Base-by-base conservation (phyloP, 1,140 invertebrate species). In the Calliopsis andreniformis region DNA sequence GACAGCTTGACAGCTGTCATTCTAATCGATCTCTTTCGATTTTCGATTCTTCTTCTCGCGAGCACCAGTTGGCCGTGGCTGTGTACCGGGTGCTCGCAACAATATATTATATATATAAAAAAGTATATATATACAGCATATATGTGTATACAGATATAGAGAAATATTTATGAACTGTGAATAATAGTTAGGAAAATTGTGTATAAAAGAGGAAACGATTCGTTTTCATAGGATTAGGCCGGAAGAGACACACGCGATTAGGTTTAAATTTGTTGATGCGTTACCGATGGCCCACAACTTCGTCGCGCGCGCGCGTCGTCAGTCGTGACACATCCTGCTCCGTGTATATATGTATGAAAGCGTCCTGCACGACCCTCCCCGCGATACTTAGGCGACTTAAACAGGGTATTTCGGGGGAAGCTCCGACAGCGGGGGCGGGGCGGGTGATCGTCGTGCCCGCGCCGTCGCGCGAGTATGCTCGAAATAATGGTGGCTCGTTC, bases 401-500 rank as follows among this genome's bases (percentile, higher is more conserved):
- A 86, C 87, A 88, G 88, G 87, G 84, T 87, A 91, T 82, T 81
- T 12, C 75, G 73, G 20, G 42, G 23, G 61, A 5, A 30, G 12
- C 47, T 25, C 6, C 43, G 55, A n/a, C 7, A 39, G 53, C 5
- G 0, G 43, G 12, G 5, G 47, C 7, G 3, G 42, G 16, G 8
- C 39, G 10, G 30, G 56, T 23, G 42, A 45, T 76, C 68, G 72
- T 70, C 25, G 78, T 39, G 67, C 20, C 61, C 14, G 62, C 25
- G 73, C 20, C 14, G 47, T 35, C 35, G 61, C 62, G 14, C 20
- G n/a, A 66, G 30, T 79, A 59, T 71, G 86, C 80, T 87, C 82
- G 87, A 87, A 89, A 84, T 79, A 89, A 89, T 89, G 78, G 61
- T 42, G 76, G 58, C 49, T 55, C 69, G 62, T 73, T 75, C 18